Base-by-base conservation (phyloP, 2,797 vertebrate species). In the Sorex maritimensis region DNA sequence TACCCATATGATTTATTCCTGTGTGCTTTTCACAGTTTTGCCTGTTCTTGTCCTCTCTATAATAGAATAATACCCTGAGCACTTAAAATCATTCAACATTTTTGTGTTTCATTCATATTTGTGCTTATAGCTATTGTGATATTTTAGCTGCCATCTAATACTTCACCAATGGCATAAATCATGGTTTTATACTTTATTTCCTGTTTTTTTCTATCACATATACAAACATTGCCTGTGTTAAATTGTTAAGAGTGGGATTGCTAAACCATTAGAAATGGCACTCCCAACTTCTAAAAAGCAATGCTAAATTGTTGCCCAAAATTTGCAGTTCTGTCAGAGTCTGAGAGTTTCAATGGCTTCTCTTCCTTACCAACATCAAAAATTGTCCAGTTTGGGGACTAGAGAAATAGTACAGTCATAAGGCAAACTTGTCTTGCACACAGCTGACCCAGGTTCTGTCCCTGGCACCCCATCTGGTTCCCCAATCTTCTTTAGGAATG, bases 241-340 rank as follows among this genome's bases (percentile, higher is more conserved):
- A 68, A 68, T 86, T 68, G 17, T 6, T 71, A 81, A n/a, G 49
- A 68, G 4, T 68, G 24, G 34, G 5, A n/a, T 41, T 81, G 38
- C 46, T 73, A 15, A 14, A 41, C 67, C 19, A 38, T 67, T 92
- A 38, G 55, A 82, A 92, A 86, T 49, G 34, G 10, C 7, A 86
- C 72, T 67, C 26, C 28, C 28, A 49, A 90, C 14, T 82, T 78
- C 78, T 78, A 49, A 7, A 49, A 94, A 44, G 30, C 41, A 89
- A 67, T 74, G 75, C 19, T 78, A 81, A 89, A 82, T 58, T 82
- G 12, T 86, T 79, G 90, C 44, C 67, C 61, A 83, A 86, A 83
- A 79, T 34, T 28, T 61, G 24, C 30, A 73, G 26, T 83, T 41
- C 49, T 30, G 74, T 71, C 23, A 28, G 24, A 68, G 69, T 67